Evolutionary conservation across 2,888 invertebrate genomes (phyloP).

Genomic region (Micropterix aruncella): DNA sequence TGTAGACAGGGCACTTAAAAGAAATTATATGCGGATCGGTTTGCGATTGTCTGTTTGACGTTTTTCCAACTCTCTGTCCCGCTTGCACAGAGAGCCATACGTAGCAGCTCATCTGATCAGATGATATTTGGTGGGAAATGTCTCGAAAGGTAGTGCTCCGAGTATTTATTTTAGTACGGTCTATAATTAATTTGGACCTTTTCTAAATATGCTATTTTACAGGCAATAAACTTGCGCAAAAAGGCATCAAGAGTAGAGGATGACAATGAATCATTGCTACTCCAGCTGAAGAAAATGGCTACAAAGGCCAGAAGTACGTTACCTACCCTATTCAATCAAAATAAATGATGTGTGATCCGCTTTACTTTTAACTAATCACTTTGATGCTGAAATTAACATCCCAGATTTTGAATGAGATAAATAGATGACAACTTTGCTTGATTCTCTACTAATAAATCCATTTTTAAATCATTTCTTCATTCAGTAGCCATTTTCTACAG

Average conservation of each 20-base stretch:
- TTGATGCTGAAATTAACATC: no score
- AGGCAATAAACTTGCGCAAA: constrained; percentile 78
- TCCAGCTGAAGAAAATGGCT: constrained; percentile 95
- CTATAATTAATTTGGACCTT: no score
- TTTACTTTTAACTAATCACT: not conserved
- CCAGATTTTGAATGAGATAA: no score
- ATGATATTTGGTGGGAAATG: no score
- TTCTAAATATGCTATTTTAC: constrained; percentile 31
- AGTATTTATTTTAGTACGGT: no score
- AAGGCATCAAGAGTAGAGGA: constrained; percentile 88
- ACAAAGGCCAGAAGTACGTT: constrained; percentile 69
- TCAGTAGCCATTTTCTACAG: constrained; percentile 43
- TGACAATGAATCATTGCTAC: constrained; percentile 90
- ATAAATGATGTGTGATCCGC: constrained; percentile 5
- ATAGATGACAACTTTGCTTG: not conserved
- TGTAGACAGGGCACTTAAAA: no score
- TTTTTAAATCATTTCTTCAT: constrained; percentile 12
- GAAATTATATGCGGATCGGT: no score
- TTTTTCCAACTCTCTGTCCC: no score
- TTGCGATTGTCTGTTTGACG: no score
- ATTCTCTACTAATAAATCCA: not conserved
- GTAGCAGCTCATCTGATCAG: no score
- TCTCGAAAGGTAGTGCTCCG: no score
- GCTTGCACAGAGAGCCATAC: no score
- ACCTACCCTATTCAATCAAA: constrained; percentile 5